These are phyloP conservation scores for Parnassius smintheus DNA, from an alignment of 2,888 invertebrate species.

Conservation along the genomic window DNA sequence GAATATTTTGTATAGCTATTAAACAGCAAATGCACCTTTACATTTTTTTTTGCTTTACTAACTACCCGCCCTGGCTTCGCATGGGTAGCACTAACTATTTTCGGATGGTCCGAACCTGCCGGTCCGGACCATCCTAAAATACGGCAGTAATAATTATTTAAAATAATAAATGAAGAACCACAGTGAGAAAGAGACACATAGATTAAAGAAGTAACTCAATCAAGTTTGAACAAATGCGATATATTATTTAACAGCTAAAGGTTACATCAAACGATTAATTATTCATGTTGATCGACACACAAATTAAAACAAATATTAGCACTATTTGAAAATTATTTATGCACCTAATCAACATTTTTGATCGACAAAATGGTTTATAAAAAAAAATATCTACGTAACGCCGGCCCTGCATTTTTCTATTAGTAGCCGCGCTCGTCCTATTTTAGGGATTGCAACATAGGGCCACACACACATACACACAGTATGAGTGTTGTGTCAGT, in stretches of 20 bases:
- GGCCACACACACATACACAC: conserved; percentile 47
- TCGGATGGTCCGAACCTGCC: too few relatives aligned
- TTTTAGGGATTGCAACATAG: conserved; percentile 80
- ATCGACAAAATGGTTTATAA: neutral
- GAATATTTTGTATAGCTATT: too few relatives aligned
- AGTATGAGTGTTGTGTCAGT: conserved; percentile 1
- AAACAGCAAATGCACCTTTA: too few relatives aligned
- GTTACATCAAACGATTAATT: neutral
- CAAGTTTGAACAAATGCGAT: neutral
- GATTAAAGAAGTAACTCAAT: neutral
- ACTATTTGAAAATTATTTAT: neutral
- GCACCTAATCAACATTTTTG: neutral
- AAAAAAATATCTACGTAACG: neutral
- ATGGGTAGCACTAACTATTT: too few relatives aligned
- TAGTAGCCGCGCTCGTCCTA: conserved; percentile 73
- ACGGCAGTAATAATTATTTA: too few relatives aligned
- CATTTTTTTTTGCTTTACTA: too few relatives aligned
- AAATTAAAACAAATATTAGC: neutral
- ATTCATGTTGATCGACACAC: neutral
- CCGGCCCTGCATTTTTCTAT: conserved; percentile 74
- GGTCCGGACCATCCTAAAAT: too few relatives aligned
- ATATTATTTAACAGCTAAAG: neutral
- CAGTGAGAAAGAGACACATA: too few relatives aligned
- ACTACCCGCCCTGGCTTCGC: too few relatives aligned
- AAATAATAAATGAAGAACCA: too few relatives aligned